These are phyloP conservation scores for Rhinichthys klamathensis DNA, from an alignment of 2,113 vertebrate genomes.

Conservation along the genomic window DNA sequence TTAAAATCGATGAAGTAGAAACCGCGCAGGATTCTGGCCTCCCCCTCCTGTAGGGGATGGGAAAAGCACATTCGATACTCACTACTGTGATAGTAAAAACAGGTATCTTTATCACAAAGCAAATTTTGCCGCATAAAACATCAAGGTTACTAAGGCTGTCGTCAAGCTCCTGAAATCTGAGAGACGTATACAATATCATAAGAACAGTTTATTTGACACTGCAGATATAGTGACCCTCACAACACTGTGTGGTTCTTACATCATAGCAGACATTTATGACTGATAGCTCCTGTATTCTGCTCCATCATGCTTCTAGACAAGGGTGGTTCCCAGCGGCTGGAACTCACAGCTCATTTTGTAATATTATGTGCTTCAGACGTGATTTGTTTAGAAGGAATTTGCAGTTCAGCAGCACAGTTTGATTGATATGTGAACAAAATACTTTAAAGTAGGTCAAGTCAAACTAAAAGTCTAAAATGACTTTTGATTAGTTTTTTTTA, in stretches of 20 bases:
- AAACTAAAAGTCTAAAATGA: not conserved
- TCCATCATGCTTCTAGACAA: slow-evolving; percentile 5
- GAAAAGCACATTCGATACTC: not conserved
- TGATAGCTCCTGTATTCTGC: not conserved
- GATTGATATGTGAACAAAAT: slow-evolving; percentile 11
- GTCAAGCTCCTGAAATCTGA: not conserved
- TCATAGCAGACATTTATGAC: slow-evolving; percentile 16
- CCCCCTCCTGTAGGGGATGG: not conserved
- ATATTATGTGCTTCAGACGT: not conserved
- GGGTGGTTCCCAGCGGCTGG: not conserved
- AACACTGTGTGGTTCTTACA: not conserved
- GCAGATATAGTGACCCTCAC: not conserved
- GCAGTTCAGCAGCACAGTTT: not conserved
- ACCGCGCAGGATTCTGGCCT: not conserved
- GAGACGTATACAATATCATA: not conserved
- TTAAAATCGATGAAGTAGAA: not conserved
- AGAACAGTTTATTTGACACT: not conserved
- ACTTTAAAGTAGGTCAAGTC: not conserved
- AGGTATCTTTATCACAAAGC: not conserved
- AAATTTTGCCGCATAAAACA: not conserved
- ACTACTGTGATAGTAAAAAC: not conserved
- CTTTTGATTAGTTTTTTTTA: not conserved
- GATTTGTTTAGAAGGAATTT: slow-evolving; percentile 23
- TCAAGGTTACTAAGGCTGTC: not conserved
- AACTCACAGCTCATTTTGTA: not conserved